Conservation (phyloP, 2,888 invertebrate genomes). For the Altica lythri region DNA sequence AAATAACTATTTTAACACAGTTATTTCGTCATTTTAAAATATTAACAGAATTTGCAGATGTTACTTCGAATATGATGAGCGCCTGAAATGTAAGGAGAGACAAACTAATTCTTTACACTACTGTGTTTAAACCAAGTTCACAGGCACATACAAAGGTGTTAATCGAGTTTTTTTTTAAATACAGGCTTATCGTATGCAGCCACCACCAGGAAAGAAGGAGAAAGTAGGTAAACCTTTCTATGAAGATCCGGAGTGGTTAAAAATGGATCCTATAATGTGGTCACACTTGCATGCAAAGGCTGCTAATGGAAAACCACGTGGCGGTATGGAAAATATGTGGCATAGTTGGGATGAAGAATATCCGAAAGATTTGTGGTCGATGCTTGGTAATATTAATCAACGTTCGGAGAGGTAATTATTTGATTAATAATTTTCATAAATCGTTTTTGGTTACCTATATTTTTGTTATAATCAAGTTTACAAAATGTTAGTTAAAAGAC, state of each 20-base stretch:
- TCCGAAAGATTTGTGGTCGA: constrained; percentile 68
- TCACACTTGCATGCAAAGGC: constrained; percentile 43
- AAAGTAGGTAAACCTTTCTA: constrained; percentile 50
- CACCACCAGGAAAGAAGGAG: constrained; percentile 52
- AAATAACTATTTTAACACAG: no score
- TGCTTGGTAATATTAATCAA: constrained; percentile 71
- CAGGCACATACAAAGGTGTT: not conserved
- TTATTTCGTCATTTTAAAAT: not conserved
- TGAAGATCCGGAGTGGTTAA: constrained; percentile 53
- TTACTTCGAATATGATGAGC: not conserved
- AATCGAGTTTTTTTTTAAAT: not conserved
- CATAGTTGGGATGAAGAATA: constrained; percentile 73
- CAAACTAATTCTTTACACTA: not conserved
- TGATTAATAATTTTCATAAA: not conserved
- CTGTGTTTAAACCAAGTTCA: no score
- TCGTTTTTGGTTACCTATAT: not conserved
- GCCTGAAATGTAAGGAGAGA: not conserved
- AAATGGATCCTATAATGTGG: constrained; percentile 53
- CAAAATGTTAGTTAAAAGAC: no score
- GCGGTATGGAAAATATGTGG: constrained; percentile 57
- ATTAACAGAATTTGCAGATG: not conserved
- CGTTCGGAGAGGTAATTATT: constrained; percentile 55
- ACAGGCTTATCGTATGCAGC: constrained; percentile 56
- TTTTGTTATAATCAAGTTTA: not conserved
- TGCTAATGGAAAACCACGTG: constrained; percentile 44